Percentiles rank a stretch among this genome's conserved stretches.
These are phyloP conservation scores for Apamea sordens DNA, from an alignment of 2,888 invertebrate species.

Conservation along the genomic window DNA sequence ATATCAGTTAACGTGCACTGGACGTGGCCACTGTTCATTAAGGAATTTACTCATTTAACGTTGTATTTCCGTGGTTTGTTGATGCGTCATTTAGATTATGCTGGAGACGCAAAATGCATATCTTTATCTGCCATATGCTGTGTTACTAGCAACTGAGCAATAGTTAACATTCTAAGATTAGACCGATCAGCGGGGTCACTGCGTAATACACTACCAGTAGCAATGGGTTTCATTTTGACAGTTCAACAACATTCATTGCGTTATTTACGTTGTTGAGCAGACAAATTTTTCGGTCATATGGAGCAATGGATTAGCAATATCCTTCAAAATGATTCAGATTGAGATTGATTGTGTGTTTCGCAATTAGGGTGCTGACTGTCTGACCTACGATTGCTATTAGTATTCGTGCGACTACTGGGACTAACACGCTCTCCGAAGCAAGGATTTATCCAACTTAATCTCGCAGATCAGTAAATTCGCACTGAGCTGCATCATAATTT, in stretches of 20 bases:
- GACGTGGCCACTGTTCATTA: conserved; percentile 13
- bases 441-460: background rate
- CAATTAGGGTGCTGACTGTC: background rate
- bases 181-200: background rate
- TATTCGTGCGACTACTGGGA: background rate
- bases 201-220: too few species aligned
- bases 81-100: conserved; percentile 1
- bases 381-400: background rate
- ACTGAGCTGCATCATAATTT: background rate
- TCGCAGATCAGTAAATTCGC: background rate
- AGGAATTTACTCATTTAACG: conserved; percentile 3
- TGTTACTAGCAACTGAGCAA: background rate
- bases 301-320: too few species aligned
- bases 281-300: too few species aligned
- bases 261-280: too few species aligned
- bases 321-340: too few species aligned
- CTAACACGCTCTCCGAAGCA: background rate
- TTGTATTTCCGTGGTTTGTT: background rate
- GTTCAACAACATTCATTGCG: too few species aligned
- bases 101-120: background rate
- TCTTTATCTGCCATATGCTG: too few species aligned
- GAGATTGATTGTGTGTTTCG: too few species aligned
- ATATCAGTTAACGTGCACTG: conserved; percentile 26
- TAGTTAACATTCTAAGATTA: background rate
- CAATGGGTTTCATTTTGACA: too few species aligned